Conservation (phyloP, 2,113 vertebrate genomes). For the Thermophis baileyi region DNA sequence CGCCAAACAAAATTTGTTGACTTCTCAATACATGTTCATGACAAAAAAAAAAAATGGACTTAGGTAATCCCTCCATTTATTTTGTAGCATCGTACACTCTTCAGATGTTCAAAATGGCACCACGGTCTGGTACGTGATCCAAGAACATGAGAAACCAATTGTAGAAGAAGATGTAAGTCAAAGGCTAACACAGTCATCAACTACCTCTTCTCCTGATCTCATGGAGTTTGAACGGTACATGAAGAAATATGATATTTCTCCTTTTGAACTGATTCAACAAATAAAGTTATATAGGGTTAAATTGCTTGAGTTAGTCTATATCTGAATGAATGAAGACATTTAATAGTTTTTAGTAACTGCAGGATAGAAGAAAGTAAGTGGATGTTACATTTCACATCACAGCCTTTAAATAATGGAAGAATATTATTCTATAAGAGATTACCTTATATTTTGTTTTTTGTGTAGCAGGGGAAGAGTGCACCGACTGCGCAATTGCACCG, state of each 20-base stretch:
- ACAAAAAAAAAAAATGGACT: neutral
- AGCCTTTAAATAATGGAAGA: neutral
- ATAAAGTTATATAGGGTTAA: neutral
- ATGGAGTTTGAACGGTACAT: slow-evolving; percentile 79
- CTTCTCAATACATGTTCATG: neutral
- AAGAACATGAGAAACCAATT: slow-evolving; percentile 48
- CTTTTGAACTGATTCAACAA: neutral
- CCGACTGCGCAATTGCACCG: too few species aligned
- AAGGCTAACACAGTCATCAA: slow-evolving; percentile 28
- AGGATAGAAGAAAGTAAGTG: neutral
- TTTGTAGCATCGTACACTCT: slow-evolving; percentile 37
- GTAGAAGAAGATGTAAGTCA: slow-evolving; percentile 39
- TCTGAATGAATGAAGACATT: neutral
- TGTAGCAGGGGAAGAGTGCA: neutral
- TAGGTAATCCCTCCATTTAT: slow-evolving; percentile 10
- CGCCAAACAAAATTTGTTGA: neutral
- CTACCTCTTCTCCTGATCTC: slow-evolving; percentile 59
- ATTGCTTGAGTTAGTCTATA: neutral
- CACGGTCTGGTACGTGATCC: slow-evolving; percentile 29
- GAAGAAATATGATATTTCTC: neutral
- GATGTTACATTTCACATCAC: neutral
- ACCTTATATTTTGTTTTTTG: neutral
- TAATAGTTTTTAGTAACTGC: neutral
- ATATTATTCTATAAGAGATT: neutral
- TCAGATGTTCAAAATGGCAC: slow-evolving; percentile 39